phyloP scores from a whole-genome alignment of 1,140 invertebrate species.

The Capitella teleta region DNA sequence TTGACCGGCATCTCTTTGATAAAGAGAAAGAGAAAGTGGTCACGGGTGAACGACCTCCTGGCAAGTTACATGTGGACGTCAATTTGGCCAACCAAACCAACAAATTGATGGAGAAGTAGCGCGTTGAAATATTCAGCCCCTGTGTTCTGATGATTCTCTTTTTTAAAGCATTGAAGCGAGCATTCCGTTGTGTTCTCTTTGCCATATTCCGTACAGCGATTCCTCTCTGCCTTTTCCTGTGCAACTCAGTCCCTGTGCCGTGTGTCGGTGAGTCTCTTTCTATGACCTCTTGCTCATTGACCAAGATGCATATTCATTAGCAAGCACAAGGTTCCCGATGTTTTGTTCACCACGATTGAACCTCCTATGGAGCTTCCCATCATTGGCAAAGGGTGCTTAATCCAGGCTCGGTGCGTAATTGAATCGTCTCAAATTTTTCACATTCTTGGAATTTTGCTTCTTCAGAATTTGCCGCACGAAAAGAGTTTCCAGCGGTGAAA shows the following conservation, averaged over 20 bases:
- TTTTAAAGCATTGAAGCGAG: background rate
- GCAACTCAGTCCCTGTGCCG: conserved; percentile 53
- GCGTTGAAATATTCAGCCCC: background rate
- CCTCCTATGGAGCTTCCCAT: conserved; percentile 61
- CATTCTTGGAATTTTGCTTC: conserved; percentile 9
- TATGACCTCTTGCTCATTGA: background rate
- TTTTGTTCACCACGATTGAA: conserved; percentile 79
- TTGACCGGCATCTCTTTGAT: background rate
- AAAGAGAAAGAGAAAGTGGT: conserved; percentile 13
- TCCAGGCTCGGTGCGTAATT: conserved; percentile 40
- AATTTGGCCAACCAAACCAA: conserved; percentile 30
- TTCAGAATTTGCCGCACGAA: conserved; percentile 63
- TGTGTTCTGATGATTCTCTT: background rate
- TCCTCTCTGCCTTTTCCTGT: conserved; percentile 59
- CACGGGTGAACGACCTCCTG: conserved; percentile 26
- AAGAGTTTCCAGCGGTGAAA: conserved; percentile 66
- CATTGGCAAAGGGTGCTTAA: conserved; percentile 58
- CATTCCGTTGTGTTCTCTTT: conserved; percentile 47
- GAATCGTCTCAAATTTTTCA: background rate
- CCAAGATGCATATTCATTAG: conserved; percentile 38
- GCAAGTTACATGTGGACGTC: conserved; percentile 30
- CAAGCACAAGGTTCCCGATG: conserved; percentile 73
- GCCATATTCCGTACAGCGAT: conserved; percentile 70
- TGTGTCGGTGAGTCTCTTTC: conserved; percentile 54
- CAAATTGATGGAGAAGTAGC: background rate